These are phyloP conservation scores for Carassius auratus DNA, from an alignment of 2,113 vertebrate genomes.

Conservation along the genomic window DNA sequence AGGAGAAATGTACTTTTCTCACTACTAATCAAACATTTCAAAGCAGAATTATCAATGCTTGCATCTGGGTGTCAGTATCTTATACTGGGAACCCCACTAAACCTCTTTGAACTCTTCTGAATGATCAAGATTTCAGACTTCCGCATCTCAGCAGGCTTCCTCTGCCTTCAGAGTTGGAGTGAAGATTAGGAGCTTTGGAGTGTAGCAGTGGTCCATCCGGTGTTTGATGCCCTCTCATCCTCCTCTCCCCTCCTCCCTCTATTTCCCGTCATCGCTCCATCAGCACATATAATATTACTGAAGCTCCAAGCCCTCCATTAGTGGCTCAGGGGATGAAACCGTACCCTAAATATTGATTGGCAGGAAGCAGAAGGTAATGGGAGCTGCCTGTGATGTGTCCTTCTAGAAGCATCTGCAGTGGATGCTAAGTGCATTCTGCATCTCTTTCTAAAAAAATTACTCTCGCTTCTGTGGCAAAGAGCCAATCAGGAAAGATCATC, in stretches of 20 bases:
- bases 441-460: neutral
- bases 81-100: neutral
- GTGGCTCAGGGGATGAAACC: conserved; percentile 92
- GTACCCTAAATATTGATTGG: conserved; percentile 95
- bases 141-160: neutral
- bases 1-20: neutral
- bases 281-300: conserved; percentile 93
- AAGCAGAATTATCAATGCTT: neutral
- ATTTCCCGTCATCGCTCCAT: conserved; percentile 68
- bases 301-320: conserved; percentile 94
- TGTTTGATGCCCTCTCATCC: conserved; percentile 11
- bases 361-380: conserved; percentile 88
- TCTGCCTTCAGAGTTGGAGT: conserved; percentile 10
- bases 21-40: neutral
- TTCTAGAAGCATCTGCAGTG: conserved; percentile 67
- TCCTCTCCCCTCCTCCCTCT: conserved; percentile 27
- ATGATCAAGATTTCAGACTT: neutral
- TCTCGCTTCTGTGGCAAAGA: conserved; percentile 28
- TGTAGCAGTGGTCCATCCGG: conserved; percentile 11
- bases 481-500: conserved; percentile 42
- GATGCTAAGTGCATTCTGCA: conserved; percentile 51
- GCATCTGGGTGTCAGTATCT: neutral
- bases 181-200: neutral
- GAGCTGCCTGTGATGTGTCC: conserved; percentile 80
- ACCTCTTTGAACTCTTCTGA: neutral